Base-by-base conservation (phyloP, 2,888 invertebrate species). In the Sussaba pulchella region DNA sequence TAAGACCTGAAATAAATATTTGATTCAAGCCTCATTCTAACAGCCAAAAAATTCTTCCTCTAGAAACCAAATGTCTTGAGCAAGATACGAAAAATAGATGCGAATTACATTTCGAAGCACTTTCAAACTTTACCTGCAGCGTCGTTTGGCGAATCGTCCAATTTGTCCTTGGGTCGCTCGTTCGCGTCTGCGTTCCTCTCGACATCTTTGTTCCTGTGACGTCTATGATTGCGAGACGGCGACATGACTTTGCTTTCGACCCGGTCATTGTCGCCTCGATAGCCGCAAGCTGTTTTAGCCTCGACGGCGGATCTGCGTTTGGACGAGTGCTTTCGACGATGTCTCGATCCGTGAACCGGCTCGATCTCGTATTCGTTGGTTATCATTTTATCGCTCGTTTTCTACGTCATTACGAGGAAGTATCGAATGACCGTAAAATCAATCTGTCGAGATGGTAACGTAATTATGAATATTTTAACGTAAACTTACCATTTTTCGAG, bases 121-220 rank as follows among this genome's bases (percentile, higher is more conserved):
- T n/a, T n/a, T n/a, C n/a, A n/a, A 59, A 54, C 77, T 57, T 77
- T 83, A 87, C 89, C 88, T 61, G 70, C 45, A n/a, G 14, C 10
- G 2, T 41, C 31, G 26, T 43, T 43, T 66, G 31, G 43, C 14
- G 76, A 61, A 70, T 77, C 73, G 63, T 88, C 84, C 5, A 87
- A 74, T 26, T 83, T 84, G 9, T 66, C 36, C 3, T 63, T 76
- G 2, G 87, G 81, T n/a, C 64, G 63, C 36, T 78, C 80, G 83
- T 86, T 88, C 50, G 89, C 87, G 57, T 87, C 86, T 0, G 78
- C 45, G 2, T 85, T 72, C 64, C 73, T 86, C 8, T 84, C 87
- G 31, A 85, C 84, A 59, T 88, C 87, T 82, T 85, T 87, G 26
- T 82, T 83, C 17, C 86, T 80, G 36, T 83, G 79, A 0, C 84